Base-by-base conservation (phyloP, 2,113 vertebrate species). In the Eubucco bourcierii region DNA sequence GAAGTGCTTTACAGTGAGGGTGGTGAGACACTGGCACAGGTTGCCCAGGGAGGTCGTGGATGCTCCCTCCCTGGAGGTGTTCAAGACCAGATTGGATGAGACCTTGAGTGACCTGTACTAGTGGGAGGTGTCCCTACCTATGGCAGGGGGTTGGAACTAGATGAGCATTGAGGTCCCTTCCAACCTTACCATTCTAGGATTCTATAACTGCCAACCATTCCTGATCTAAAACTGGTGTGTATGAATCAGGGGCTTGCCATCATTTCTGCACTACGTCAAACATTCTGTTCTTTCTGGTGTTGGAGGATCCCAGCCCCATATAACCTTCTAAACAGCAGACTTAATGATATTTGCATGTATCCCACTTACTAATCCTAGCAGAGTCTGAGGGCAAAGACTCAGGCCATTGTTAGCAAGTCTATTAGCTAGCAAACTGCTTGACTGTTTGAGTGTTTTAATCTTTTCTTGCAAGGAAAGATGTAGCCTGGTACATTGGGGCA, bases 391-490 rank as follows among this genome's bases (percentile, higher is more conserved):
- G 84, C 80, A 95, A 76, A 91, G 88, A 91, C 86, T 90, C 58
- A 91, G 80, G 66, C 82, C 86, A 25, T 94, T 87, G 90, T 84
- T 83, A 52, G 53, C 61, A 81, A 91, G 50, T 59, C 28, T n/a
- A 21, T 90, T 94, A 93, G 82, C 82, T 39, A 79, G 87, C 29
- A 95, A 93, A 93, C 92, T 94, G 83, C 53, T 82, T 79, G 65
- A 29, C 41, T 85, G 47, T 58, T 90, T 61, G 79, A 95, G 80
- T 41, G 76, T 84, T 94, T 94, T 84, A 93, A 93, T 93, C 67
- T 84, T 58, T 77, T 50, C 71, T 61, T 93, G 67, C 27, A 64
- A 84, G 82, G 76, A 56, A 58, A 20, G 47, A 28, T 66, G 73
- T 44, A 84, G 76, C 70, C 73, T 65, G 76, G 55, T 88, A 93